A percentile compares a stretch with the other conserved stretches of the same genome.
Conservation (phyloP, 2,797 vertebrate genomes). For the Catostomus latipinnis region DNA sequence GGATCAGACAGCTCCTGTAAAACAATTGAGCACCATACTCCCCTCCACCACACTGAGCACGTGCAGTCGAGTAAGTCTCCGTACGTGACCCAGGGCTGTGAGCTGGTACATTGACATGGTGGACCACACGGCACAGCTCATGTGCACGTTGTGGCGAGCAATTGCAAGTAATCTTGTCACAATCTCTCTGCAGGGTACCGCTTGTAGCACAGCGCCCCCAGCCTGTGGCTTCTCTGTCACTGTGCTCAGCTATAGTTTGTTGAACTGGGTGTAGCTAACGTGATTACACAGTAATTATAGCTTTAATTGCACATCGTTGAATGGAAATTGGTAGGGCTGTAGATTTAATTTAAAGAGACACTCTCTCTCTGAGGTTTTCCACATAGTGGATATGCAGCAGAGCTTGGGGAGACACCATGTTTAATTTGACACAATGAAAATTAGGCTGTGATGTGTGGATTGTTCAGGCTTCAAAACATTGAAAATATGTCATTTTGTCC, state of each 20-base stretch:
- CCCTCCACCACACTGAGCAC: background rate
- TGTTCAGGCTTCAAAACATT: conserved; percentile 4
- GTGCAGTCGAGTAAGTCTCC: background rate
- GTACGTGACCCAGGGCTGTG: conserved; percentile 20
- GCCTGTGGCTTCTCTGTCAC: conserved; percentile 21
- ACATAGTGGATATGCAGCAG: conserved; percentile 22
- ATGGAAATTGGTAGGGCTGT: conserved; percentile 46
- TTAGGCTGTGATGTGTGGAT: conserved; percentile 2
- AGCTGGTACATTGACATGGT: conserved; percentile 2
- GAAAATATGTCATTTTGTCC: no score
- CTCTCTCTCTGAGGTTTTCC: conserved; percentile 42
- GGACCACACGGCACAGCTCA: conserved; percentile 12
- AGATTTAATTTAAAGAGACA: conserved; percentile 50
- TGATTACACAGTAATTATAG: conserved; percentile 53
- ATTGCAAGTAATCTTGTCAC: conserved; percentile 28
- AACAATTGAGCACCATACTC: conserved; percentile 3
- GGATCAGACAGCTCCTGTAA: conserved; percentile 23
- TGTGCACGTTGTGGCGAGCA: conserved; percentile 12
- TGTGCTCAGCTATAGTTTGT: conserved; percentile 22
- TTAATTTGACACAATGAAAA: background rate
- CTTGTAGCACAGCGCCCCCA: conserved; percentile 31
- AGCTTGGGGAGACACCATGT: background rate
- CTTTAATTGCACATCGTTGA: conserved; percentile 50
- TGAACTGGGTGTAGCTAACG: conserved; percentile 35
- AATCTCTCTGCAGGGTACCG: conserved; percentile 8